Evolutionary conservation across 2,113 vertebrate species (phyloP).

Genomic region (Xiphophorus hellerii): DNA sequence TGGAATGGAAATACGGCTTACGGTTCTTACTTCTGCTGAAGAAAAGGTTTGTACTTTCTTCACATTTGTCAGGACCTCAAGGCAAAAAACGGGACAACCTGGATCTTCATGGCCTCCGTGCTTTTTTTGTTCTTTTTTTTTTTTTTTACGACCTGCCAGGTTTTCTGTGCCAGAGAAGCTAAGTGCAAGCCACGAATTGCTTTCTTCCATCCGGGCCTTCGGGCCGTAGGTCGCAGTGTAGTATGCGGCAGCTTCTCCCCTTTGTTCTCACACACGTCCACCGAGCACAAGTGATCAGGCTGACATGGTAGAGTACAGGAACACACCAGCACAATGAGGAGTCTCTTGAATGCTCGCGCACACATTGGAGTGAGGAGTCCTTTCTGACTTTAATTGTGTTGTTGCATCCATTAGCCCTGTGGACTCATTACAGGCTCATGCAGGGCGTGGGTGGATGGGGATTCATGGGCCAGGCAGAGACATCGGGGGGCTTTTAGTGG

Average conservation of each 20-base stretch:
- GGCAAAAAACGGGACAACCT: constrained; percentile 47
- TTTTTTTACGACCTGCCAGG: constrained; percentile 55
- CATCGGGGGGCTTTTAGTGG: constrained; percentile 56
- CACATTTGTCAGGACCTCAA: constrained; percentile 44
- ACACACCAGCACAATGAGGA: constrained; percentile 40
- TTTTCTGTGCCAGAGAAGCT: constrained; percentile 41
- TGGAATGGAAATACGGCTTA: constrained; percentile 39
- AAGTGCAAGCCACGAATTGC: constrained; percentile 33
- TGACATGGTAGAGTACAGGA: constrained; percentile 20
- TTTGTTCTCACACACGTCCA: constrained; percentile 19
- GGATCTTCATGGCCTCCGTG: constrained; percentile 56
- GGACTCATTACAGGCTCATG: constrained; percentile 54
- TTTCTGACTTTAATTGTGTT: constrained; percentile 68
- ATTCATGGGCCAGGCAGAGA: constrained; percentile 40
- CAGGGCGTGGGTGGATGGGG: constrained; percentile 58
- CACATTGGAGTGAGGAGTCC: constrained; percentile 48
- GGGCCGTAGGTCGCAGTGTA: constrained; percentile 51
- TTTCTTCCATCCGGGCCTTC: constrained; percentile 29
- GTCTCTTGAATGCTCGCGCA: constrained; percentile 30
- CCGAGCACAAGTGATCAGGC: constrained; percentile 34
- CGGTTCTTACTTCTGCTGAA: constrained; percentile 36
- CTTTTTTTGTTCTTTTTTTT: constrained; percentile 2
- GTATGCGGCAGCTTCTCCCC: constrained; percentile 41
- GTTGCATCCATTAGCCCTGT: constrained; percentile 64
- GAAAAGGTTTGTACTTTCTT: constrained; percentile 4